Evolutionary conservation across 2,888 invertebrate genomes (phyloP).

Genomic region (Iselma pallidipennis): DNA sequence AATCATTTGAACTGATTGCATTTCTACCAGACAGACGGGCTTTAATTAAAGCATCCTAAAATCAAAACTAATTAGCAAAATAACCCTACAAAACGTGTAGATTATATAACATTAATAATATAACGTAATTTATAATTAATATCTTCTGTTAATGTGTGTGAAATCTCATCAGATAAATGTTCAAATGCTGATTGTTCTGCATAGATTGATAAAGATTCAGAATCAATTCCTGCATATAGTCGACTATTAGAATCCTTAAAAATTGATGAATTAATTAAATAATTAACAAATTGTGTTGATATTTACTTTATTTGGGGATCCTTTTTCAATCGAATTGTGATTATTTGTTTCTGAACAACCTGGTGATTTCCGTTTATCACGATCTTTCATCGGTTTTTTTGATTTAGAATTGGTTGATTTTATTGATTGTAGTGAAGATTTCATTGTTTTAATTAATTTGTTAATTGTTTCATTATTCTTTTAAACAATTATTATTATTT

Average conservation of each 20-base stretch:
- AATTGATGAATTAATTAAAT: constrained; percentile 9
- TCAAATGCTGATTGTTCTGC: constrained; percentile 49
- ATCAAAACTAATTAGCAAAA: constrained; percentile 16
- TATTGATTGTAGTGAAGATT: constrained; percentile 17
- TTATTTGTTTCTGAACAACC: constrained; percentile 30
- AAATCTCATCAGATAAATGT: constrained; percentile 47
- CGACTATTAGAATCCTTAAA: constrained; percentile 42
- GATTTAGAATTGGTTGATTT: constrained; percentile 37
- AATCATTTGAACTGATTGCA: constrained; percentile 46
- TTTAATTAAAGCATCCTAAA: constrained; percentile 49
- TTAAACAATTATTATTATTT: too few relatives aligned
- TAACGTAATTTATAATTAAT: constrained; percentile 52
- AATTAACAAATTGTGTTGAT: not conserved
- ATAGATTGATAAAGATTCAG: constrained; percentile 46
- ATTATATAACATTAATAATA: constrained; percentile 53
- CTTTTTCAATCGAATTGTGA: constrained; percentile 40
- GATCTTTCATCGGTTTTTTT: constrained; percentile 44
- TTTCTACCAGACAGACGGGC: constrained; percentile 48
- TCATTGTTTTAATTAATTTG: constrained; percentile 25
- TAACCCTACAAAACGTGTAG: too few relatives aligned
- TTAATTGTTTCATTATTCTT: not conserved
- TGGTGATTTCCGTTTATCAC: constrained; percentile 45
- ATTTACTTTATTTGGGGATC: constrained; percentile 45
- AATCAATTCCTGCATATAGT: constrained; percentile 49
- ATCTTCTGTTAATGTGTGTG: constrained; percentile 49